Evolutionary conservation across 2,888 invertebrate genomes (phyloP), one percentile per base, ranked within the genome.

Genomic region (Oxytorus armatus): DNA sequence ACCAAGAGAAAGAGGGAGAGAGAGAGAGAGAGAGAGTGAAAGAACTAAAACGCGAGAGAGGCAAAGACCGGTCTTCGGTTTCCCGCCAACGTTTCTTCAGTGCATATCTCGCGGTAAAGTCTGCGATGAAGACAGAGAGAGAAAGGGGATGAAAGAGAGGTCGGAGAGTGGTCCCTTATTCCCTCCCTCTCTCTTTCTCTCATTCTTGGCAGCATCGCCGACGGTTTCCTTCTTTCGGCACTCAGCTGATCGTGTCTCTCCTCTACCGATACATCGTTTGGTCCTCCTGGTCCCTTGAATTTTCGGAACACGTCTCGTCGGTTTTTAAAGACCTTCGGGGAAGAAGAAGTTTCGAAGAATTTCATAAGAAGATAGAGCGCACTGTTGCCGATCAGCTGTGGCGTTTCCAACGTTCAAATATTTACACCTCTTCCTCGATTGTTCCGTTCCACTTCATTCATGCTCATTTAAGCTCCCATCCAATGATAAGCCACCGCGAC

Each of bases 221-320:
- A 65, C 33, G 49, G 49, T 66, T 76, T 72, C 66, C 70, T 76
- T 70, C 51, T 70, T 75, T 59, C 76, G 21, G 36, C 63, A 77
- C 83, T 84, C 83, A 84, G 83, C 83, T 84, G 83, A 84, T 84
- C 82, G 77, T 53, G n/a, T n/a, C n/a, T n/a, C n/a, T 49, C 53
- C 59, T 49, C 16, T 53, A 51, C 14, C 57, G 21, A 66, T 66
- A 70, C 69, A 36, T 39, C 42, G 36, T 21, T 55, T 73, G 39
- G 61, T 42, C 49, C 21, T 47, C 29, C 18, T 33, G 23, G 49
- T n/a, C n/a, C 18, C 55, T 73, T 23, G 10, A 39, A 36, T 23
- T 42, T n/a, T 66, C n/a, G 14, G 44, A 57, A 36, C 65, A 5
- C 29, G n/a, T 47, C 44, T 55, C 65, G 33, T 33, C 44, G 47